These are phyloP conservation scores for Ganaspis sp. DNA, from an alignment of 1,140 invertebrate genomes.

Conservation along the genomic window DNA sequence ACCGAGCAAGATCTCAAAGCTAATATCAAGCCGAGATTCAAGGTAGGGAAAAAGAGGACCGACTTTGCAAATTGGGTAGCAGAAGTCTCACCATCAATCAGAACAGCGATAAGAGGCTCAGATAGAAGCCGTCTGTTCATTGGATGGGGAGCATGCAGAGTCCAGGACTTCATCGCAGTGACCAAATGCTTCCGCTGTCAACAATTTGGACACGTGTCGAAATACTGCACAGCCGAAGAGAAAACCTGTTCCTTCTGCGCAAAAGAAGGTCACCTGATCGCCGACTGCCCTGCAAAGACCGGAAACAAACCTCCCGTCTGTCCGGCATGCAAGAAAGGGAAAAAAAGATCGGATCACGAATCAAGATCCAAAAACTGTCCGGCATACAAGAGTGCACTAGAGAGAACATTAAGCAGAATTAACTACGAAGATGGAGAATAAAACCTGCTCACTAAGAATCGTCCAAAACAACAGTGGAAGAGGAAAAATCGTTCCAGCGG, in stretches of 20 bases:
- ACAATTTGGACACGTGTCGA: no score
- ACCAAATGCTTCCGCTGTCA: no score
- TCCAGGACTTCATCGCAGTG: no score
- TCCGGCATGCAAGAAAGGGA: slow-evolving; percentile 12
- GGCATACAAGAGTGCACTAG: background rate
- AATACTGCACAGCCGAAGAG: no score
- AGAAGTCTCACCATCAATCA: no score
- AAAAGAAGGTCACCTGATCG: slow-evolving; percentile 39
- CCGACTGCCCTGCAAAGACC: no score
- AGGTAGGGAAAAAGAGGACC: no score
- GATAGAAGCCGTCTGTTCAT: slow-evolving; percentile 34
- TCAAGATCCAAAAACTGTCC: background rate
- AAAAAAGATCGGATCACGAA: background rate
- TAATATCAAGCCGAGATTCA: no score
- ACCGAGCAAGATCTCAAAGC: no score
- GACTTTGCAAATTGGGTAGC: no score
- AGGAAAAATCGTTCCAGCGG: background rate
- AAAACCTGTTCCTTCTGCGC: no score
- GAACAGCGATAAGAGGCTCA: no score
- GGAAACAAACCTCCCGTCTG: slow-evolving; percentile 31
- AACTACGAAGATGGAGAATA: background rate
- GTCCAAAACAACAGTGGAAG: background rate
- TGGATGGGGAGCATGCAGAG: slow-evolving; percentile 42
- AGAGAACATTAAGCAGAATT: background rate
- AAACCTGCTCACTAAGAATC: background rate